Conservation (phyloP, 2,888 invertebrate species). For the Drosophila testacea region DNA sequence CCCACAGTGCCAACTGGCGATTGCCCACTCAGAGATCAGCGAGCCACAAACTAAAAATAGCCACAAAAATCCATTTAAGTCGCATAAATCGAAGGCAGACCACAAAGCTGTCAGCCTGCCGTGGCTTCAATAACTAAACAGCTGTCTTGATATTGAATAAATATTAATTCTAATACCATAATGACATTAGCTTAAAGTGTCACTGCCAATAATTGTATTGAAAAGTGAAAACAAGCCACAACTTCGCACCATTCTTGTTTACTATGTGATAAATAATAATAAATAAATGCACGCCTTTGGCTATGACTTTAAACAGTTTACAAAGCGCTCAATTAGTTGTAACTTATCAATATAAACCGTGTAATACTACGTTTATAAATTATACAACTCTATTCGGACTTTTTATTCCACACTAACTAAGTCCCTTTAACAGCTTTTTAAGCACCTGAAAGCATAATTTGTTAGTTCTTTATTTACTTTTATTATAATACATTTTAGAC, state of each 20-base stretch:
- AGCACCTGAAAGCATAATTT: background rate
- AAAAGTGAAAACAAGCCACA: conserved; percentile 7
- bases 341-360: background rate
- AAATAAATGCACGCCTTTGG: background rate
- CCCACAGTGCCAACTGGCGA: conserved; percentile 10
- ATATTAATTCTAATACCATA: conserved; percentile 50
- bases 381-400: background rate
- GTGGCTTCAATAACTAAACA: conserved; percentile 33
- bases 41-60: conserved; percentile 57
- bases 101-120: conserved; percentile 42
- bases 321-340: background rate
- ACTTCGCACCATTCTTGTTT: background rate
- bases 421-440: background rate
- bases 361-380: background rate
- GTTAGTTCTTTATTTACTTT: background rate
- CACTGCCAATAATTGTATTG: conserved; percentile 27
- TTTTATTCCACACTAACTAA: background rate
- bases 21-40: conserved; percentile 55
- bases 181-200: conserved; percentile 51
- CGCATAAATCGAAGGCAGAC: conserved; percentile 56
- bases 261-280: background rate
- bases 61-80: conserved; percentile 56
- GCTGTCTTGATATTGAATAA: conserved; percentile 57
- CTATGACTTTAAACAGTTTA: background rate
- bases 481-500: background rate